Evolutionary conservation across 2,113 vertebrate genomes (phyloP).

Genomic region (Brachyhypopomus gauderio): DNA sequence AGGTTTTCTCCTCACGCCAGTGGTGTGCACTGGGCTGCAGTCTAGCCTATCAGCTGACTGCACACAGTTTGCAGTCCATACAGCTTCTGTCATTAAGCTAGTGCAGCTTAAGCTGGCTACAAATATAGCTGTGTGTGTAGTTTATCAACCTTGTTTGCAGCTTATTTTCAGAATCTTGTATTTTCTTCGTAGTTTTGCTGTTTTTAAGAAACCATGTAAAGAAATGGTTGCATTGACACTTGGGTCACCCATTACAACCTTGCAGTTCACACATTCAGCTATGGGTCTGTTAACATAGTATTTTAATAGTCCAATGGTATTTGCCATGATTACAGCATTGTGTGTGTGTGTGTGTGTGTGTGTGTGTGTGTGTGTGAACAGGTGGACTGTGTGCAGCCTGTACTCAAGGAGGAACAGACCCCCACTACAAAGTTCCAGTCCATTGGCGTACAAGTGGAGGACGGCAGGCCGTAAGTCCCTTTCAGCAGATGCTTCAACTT

Average conservation of each 20-base stretch:
- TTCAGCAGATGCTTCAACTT: neutral
- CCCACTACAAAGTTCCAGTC: conserved; percentile 95
- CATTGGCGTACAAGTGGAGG: conserved; percentile 98
- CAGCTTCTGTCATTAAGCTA: neutral
- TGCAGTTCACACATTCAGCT: too few species aligned
- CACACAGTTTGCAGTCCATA: neutral
- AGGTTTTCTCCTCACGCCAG: neutral
- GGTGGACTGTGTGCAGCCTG: conserved; percentile 98
- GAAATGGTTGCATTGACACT: too few species aligned
- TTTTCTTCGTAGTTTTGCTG: neutral
- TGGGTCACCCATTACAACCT: too few species aligned
- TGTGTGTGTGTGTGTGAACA: conserved; percentile 67
- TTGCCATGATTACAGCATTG: neutral
- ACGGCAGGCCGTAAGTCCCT: conserved; percentile 96
- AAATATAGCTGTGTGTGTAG: neutral
- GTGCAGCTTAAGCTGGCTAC: neutral
- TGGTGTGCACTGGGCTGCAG: neutral
- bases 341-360: neutral
- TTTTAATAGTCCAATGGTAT: neutral
- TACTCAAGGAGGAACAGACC: conserved; percentile 89
- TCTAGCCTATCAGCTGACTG: neutral
- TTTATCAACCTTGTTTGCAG: neutral
- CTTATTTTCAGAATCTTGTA: neutral
- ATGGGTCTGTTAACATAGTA: too few species aligned
- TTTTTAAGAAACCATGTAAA: too few species aligned